These are phyloP conservation scores for Cottoperca gobio DNA, from an alignment of 2,797 vertebrate species.

Conservation along the genomic window DNA sequence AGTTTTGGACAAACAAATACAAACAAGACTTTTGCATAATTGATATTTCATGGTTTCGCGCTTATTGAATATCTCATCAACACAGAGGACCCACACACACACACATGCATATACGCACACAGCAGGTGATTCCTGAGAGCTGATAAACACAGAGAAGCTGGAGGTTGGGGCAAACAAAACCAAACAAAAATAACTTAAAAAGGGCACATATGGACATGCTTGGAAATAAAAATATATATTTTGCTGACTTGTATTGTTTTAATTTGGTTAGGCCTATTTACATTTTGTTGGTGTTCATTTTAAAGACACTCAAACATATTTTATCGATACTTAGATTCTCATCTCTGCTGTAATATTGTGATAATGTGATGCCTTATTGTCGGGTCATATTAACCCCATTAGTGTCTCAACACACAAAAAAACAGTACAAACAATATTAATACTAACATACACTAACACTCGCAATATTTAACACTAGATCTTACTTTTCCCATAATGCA, in stretches of 20 bases:
- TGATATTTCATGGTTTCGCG: slow-evolving; percentile 44
- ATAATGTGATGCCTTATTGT: not conserved
- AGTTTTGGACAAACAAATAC: slow-evolving; percentile 34
- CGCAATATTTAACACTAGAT: too few species aligned
- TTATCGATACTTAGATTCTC: not conserved
- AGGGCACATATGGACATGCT: not conserved
- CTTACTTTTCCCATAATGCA: too few species aligned
- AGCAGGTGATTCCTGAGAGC: slow-evolving; percentile 25
- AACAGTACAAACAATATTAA: not conserved
- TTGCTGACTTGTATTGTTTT: slow-evolving; percentile 22
- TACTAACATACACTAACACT: too few species aligned
- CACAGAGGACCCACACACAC: slow-evolving; percentile 41
- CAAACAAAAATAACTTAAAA: slow-evolving; percentile 3
- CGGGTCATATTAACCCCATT: not conserved
- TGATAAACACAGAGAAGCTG: slow-evolving; percentile 19
- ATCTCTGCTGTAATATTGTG: not conserved
- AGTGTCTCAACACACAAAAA: not conserved
- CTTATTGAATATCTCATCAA: slow-evolving; percentile 51
- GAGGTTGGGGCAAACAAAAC: slow-evolving; percentile 9
- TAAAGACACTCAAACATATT: not conserved
- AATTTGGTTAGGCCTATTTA: not conserved
- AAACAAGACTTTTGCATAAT: slow-evolving; percentile 47
- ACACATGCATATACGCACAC: not conserved
- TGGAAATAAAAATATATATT: slow-evolving; percentile 17
- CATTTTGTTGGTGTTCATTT: not conserved